Evolutionary conservation across 2,797 vertebrate genomes (phyloP).

Genomic region (Nasua narica): DNA sequence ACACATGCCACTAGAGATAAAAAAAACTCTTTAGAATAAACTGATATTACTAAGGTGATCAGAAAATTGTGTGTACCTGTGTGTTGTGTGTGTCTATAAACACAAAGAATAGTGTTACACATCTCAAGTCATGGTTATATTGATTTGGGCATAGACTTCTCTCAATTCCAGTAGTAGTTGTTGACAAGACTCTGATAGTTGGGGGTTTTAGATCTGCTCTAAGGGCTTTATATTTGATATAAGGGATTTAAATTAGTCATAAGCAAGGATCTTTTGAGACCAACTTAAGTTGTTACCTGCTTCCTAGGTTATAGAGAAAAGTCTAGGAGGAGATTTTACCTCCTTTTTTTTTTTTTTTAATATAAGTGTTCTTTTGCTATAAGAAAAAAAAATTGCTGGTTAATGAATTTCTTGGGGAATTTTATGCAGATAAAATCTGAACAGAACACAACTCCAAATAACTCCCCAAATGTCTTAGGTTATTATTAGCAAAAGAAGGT

Average conservation of each 20-base stretch:
- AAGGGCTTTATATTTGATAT: neutral
- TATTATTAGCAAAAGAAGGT: neutral
- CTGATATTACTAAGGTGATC: neutral
- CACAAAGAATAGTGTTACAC: neutral
- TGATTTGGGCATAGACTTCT: neutral
- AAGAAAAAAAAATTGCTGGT: neutral
- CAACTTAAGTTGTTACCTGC: neutral
- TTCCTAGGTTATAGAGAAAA: neutral
- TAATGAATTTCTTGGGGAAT: slow-evolving; percentile 40
- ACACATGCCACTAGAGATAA: neutral
- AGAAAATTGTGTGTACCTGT: neutral
- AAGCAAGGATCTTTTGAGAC: neutral
- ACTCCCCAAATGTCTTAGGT: neutral
- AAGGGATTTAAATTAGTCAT: neutral
- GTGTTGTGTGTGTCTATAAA: neutral
- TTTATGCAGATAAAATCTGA: slow-evolving; percentile 28
- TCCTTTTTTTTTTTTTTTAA: neutral
- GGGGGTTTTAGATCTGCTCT: neutral
- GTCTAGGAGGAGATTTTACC: neutral
- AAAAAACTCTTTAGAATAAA: neutral
- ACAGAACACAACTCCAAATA: neutral
- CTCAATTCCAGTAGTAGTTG: neutral
- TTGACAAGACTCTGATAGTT: neutral
- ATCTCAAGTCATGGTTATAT: neutral
- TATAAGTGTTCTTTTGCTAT: neutral